phyloP scores from a whole-genome alignment of 2,797 vertebrate species.

The Anolis apletophallus region DNA sequence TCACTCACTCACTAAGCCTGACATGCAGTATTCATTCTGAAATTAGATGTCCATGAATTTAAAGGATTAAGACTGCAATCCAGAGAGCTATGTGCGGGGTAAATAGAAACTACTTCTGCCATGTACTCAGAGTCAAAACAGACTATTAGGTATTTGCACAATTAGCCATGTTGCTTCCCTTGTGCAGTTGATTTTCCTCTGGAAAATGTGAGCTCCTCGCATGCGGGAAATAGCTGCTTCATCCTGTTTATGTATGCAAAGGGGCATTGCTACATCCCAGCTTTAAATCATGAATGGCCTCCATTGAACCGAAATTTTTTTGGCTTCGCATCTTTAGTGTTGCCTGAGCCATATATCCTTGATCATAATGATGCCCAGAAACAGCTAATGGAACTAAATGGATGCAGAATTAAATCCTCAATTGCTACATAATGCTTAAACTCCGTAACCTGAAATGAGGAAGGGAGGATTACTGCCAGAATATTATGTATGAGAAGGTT shows the following conservation, averaged over 20 bases:
- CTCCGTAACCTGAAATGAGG: constrained; percentile 3
- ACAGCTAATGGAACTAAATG: constrained; percentile 35
- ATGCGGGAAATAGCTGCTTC: neutral
- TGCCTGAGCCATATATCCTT: neutral
- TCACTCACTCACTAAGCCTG: neutral
- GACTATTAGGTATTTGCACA: neutral
- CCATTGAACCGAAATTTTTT: constrained; percentile 25
- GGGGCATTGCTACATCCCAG: neutral
- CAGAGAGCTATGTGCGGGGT: neutral
- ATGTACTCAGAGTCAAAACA: neutral
- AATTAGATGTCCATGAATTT: constrained; percentile 4
- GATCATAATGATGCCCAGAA: constrained; percentile 23
- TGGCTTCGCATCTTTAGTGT: constrained; percentile 17
- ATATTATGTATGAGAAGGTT: constrained; percentile 35
- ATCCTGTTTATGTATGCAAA: neutral
- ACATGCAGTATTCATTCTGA: neutral
- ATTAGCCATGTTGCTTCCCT: neutral
- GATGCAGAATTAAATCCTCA: constrained; percentile 38
- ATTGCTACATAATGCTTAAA: constrained; percentile 11
- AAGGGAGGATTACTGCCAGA: constrained; percentile 23
- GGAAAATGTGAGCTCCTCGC: neutral
- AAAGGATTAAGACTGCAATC: constrained; percentile 6
- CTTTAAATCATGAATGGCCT: constrained; percentile 24
- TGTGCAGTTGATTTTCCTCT: neutral
- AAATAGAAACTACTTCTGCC: neutral